Base-by-base conservation (phyloP, 2,888 invertebrate species). In the Meliscaeva auricollis region DNA sequence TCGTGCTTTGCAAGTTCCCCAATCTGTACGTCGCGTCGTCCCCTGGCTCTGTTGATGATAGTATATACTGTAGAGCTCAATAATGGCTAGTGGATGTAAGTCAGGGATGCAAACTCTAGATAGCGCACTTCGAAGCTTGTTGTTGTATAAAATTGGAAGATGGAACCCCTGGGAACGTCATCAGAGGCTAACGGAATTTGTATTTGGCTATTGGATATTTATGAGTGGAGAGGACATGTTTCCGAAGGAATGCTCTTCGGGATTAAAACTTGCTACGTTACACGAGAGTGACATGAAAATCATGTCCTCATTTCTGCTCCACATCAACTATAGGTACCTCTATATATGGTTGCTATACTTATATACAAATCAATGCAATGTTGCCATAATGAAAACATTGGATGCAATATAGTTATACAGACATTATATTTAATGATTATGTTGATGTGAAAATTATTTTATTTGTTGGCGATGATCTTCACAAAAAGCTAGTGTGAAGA, bases 161-260 rank as follows among this genome's bases (percentile, higher is more conserved):
- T 75, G 80, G 75, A 79, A 83, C 83, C 73, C 69, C 83, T 76
- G 80, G 81, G 81, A 76, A 80, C 56, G 62, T 46, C 44, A n/a
- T 44, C 85, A 76, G 85, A 77, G 85, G 85, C 85, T 85, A 85
- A 85, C 85, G 85, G 85, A 85, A 85, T 85, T 85, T 85, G 85
- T 85, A 85, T 85, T 77, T 81, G 73, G 85, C 81, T 85, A 85
- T 85, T 85, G 85, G 85, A 85, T 85, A 85, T 85, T 85, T 85
- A 85, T 85, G 85, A 85, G 85, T 73, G 76, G 81, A 77, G 72
- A 73, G 76, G 81, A 81, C 85, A 81, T 85, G 85, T 64, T 73
- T 72, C 46, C 13, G 48, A 62, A 60, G 70, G 60, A 80, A 80
- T 48, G 62, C 48, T 69, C 56, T 52, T 32, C 7, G 56, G 56